Evolutionary conservation across 2,113 vertebrate genomes (phyloP).

Genomic region (Amazona vittata): DNA sequence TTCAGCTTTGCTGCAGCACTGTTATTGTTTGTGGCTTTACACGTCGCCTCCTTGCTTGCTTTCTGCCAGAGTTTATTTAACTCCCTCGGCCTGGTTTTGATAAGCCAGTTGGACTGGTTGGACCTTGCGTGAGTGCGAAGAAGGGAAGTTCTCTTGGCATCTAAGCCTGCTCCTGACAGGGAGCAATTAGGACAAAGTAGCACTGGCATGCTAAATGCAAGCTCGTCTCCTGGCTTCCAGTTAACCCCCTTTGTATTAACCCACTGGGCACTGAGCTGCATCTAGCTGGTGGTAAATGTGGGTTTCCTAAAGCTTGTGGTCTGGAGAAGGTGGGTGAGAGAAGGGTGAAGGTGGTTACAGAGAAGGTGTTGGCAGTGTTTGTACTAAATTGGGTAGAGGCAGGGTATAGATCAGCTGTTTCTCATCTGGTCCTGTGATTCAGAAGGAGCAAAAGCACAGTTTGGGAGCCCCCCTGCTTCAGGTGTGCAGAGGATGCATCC

Average conservation of each 20-base stretch:
- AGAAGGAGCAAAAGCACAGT: neutral
- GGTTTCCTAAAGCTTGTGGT: neutral
- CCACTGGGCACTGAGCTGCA: neutral
- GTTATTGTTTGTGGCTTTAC: conserved; percentile 57
- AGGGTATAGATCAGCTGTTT: rapidly evolving
- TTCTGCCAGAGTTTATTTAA: conserved; percentile 83
- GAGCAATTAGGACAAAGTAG: conserved; percentile 58
- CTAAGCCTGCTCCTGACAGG: conserved; percentile 19
- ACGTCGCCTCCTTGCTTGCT: conserved; percentile 69
- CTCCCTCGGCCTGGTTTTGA: conserved; percentile 65
- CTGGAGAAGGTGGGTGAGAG: neutral
- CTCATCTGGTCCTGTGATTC: neutral
- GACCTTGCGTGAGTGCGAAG: conserved; percentile 73
- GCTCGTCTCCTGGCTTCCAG: neutral
- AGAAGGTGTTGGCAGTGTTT: rapidly evolving
- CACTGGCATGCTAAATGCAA: neutral
- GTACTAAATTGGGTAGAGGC: rapidly evolving
- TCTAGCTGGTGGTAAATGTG: rapidly evolving
- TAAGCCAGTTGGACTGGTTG: conserved; percentile 81
- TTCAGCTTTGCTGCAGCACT: conserved; percentile 62
- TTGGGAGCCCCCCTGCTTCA: neutral
- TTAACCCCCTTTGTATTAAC: neutral
- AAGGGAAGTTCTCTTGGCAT: conserved; percentile 48
- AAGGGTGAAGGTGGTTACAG: neutral
- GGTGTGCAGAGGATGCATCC: neutral